Evolutionary conservation across 2,888 invertebrate species (phyloP), one percentile per base, ranked within the genome.

Genomic region (Aphodius granarius): DNA sequence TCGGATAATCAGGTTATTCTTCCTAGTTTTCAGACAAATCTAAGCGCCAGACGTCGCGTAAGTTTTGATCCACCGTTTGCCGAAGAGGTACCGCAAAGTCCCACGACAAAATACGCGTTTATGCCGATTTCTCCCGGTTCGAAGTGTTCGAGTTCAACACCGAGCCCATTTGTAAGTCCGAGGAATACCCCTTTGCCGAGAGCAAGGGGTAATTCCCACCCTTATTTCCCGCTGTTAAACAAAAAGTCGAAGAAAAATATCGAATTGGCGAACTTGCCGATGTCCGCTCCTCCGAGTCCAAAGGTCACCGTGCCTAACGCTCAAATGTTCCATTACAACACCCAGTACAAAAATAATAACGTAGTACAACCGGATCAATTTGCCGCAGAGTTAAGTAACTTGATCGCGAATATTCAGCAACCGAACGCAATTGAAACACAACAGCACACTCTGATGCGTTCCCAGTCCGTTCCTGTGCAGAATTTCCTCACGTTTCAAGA

Each of bases 81-180:
- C 20, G 86, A 84, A 70, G 85, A 85, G 18, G 92, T 93, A 73
- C 93, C 93, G 0, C 92, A 93, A 79, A 94, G 94, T 87, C 94
- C 94, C 9, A 94, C 94, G 78, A 92, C 94, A 66, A 89, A 93
- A 78, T 96, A 94, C 84, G 95, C 93, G 85, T 96, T 96, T 83
- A 94, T 94, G 23, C 96, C 96, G 0, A 96, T 96, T 83, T 95
- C 95, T 62, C 94, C 94, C 6, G 92, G 92, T n/a, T 91, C 91
- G 0, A 91, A 90, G 80, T 89, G 90, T 21, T 92, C 91, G 79
- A 93, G 93, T 80, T 92, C 92, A 0, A 92, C 91, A 73, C 93
- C 92, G 20, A 94, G 93, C 85, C 94, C 94, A 0, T 96, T 96
- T 85, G 94, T 95, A 15, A 95, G 95, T 80, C 96, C 96, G 0